A percentile compares a stretch with the other conserved stretches of the same genome.
These are phyloP conservation scores for Sebastes matsubarae DNA, from an alignment of 2,797 vertebrate genomes.

Conservation along the genomic window DNA sequence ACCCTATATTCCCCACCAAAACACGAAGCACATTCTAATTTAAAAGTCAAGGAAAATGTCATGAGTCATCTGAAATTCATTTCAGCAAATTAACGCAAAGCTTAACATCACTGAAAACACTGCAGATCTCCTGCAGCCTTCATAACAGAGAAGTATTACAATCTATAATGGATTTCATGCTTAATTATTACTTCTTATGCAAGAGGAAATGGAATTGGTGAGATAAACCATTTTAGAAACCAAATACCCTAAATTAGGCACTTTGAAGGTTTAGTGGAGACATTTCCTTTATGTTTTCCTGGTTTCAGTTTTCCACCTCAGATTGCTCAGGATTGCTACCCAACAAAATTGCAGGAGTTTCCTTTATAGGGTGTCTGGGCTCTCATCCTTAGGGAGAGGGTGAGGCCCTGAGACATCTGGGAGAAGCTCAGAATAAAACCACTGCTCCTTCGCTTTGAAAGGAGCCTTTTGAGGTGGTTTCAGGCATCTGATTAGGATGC, in stretches of 20 bases:
- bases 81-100: slow-evolving; percentile 18
- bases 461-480: slow-evolving; percentile 25
- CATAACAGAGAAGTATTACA: background rate
- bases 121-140: slow-evolving; percentile 5
- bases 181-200: slow-evolving; percentile 11
- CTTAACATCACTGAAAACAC: slow-evolving; percentile 10
- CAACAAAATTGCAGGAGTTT: background rate
- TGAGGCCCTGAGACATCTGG: background rate
- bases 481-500: slow-evolving; percentile 12
- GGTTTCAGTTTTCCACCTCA: background rate
- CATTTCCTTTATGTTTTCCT: background rate
- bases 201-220: slow-evolving; percentile 17
- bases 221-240: slow-evolving; percentile 19
- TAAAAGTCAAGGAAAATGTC: slow-evolving; percentile 1
- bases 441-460: slow-evolving; percentile 4
- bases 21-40: background rate
- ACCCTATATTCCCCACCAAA: background rate
- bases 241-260: slow-evolving; percentile 2
- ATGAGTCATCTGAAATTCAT: slow-evolving; percentile 5
- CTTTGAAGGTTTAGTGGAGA: slow-evolving; percentile 2
- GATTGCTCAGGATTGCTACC: background rate
- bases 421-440: slow-evolving; percentile 24
- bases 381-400: background rate
- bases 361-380: background rate
- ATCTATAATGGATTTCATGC: slow-evolving; percentile 37